Conservation (phyloP, 2,888 invertebrate genomes). For the Parnassius apollo region DNA sequence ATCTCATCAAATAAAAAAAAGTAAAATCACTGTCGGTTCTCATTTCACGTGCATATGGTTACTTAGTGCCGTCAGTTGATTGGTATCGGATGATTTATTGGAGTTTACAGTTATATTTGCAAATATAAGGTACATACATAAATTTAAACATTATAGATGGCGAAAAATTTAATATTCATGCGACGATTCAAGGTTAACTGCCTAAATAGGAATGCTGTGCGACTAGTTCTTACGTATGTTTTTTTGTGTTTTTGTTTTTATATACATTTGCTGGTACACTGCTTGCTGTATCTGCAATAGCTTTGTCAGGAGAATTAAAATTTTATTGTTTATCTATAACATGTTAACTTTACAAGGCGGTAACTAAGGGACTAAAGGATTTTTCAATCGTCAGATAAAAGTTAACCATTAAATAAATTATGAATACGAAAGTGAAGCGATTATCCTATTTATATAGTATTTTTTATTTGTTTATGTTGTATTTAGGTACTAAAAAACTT, state of each 20-base stretch:
- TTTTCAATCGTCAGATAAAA: too few relatives aligned
- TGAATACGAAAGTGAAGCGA: too few relatives aligned
- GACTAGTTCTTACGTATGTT: slow-evolving; percentile 33
- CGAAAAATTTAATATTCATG: slow-evolving; percentile 33
- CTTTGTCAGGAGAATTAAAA: too few relatives aligned
- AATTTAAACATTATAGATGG: slow-evolving; percentile 15
- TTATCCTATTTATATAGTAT: too few relatives aligned
- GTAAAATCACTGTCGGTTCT: slow-evolving; percentile 23
- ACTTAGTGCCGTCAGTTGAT: slow-evolving; percentile 10
- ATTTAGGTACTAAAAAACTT: too few relatives aligned
- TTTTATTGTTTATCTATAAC: too few relatives aligned
- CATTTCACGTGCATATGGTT: slow-evolving; percentile 8
- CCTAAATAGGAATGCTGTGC: slow-evolving; percentile 38
- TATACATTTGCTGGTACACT: slow-evolving; percentile 14
- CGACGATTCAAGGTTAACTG: slow-evolving; percentile 37
- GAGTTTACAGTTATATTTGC: slow-evolving; percentile 22
- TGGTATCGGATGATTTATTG: slow-evolving; percentile 25
- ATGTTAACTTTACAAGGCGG: too few relatives aligned
- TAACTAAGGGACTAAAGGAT: too few relatives aligned
- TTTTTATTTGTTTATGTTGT: too few relatives aligned
- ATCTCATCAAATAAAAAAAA: slow-evolving; percentile 14
- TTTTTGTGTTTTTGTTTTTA: slow-evolving; percentile 24
- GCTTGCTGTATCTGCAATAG: slow-evolving; percentile 19
- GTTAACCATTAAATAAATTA: too few relatives aligned
- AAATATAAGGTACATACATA: slow-evolving; percentile 17